Percentiles rank a stretch among this genome's conserved stretches.
Evolutionary conservation across 2,888 invertebrate genomes (phyloP).

Genomic region (Caenorhabditis sulstoni): DNA sequence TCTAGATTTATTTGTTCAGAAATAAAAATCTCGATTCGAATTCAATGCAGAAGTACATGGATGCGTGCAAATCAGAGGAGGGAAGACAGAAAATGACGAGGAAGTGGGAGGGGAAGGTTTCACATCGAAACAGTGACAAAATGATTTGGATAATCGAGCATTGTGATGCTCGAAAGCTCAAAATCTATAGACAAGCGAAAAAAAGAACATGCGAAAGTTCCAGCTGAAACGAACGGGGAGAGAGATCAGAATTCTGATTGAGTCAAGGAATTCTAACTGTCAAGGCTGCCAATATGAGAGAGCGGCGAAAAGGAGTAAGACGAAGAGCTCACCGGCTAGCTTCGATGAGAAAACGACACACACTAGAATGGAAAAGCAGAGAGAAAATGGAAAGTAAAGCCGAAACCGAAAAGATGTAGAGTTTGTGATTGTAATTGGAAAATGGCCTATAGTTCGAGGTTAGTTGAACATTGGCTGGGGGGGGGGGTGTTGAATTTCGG

Average conservation of each 20-base stretch:
- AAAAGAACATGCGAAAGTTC: background rate
- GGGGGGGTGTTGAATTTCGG: background rate
- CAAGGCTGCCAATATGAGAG: conserved; percentile 25
- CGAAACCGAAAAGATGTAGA: conserved; percentile 27
- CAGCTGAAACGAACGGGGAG: background rate
- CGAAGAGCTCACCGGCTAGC: conserved; percentile 58
- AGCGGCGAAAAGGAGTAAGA: background rate
- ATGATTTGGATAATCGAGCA: background rate
- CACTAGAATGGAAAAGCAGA: conserved; percentile 23
- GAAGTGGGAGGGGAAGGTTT: background rate
- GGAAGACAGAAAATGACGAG: conserved; percentile 39
- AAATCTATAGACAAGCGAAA: conserved; percentile 8
- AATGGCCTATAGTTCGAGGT: conserved; percentile 41
- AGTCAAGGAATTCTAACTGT: conserved; percentile 59
- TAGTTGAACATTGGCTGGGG: conserved; percentile 30
- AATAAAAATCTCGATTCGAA: conserved; percentile 29
- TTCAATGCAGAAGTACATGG: conserved; percentile 14
- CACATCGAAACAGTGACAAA: background rate
- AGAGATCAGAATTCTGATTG: conserved; percentile 51
- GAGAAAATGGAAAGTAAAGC: conserved; percentile 34
- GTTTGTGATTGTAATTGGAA: background rate
- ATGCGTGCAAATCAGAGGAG: conserved; percentile 40
- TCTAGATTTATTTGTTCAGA: conserved; percentile 27
- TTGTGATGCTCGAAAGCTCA: background rate
- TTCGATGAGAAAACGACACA: conserved; percentile 49